A percentile compares a stretch with the other conserved stretches of the same genome.
Conservation (phyloP, 2,797 vertebrate species). For the Bovichtus diacanthus region DNA sequence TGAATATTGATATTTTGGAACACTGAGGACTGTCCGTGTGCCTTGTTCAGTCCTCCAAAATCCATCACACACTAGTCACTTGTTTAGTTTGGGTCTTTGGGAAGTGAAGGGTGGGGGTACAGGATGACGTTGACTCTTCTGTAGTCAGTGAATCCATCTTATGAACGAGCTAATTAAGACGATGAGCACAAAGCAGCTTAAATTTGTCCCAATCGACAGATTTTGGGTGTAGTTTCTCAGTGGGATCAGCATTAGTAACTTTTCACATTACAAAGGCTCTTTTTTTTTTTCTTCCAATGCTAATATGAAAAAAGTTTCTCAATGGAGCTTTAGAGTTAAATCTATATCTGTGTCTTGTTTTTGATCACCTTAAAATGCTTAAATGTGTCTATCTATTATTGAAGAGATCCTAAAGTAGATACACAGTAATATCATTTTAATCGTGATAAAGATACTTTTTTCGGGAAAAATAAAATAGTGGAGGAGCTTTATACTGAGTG, state of each 20-base stretch:
- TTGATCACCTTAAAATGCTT: not conserved
- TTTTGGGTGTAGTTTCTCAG: not conserved
- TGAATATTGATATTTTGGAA: not conserved
- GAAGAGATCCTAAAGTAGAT: not conserved
- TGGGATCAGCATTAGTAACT: not conserved
- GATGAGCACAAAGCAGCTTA: not conserved
- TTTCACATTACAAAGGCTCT: not conserved
- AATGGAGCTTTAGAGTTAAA: not conserved
- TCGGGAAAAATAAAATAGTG: conserved; percentile 23
- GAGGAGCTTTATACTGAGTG: conserved; percentile 38
- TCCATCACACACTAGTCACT: not conserved
- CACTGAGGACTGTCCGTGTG: not conserved
- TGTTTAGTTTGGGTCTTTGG: conserved; percentile 14
- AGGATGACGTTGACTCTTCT: not conserved
- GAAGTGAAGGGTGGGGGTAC: not conserved
- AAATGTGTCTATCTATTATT: conserved; percentile 14
- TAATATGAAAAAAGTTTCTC: not conserved
- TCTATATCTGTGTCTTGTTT: not conserved
- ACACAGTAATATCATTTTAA: conserved; percentile 36
- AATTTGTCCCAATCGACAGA: not conserved
- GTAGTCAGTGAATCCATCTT: not conserved
- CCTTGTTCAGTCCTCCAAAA: not conserved
- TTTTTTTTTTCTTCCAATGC: not conserved
- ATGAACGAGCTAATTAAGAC: not conserved
- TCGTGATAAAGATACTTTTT: conserved; percentile 29